Conservation (phyloP, 2,888 invertebrate species). For the Tipula unca region DNA sequence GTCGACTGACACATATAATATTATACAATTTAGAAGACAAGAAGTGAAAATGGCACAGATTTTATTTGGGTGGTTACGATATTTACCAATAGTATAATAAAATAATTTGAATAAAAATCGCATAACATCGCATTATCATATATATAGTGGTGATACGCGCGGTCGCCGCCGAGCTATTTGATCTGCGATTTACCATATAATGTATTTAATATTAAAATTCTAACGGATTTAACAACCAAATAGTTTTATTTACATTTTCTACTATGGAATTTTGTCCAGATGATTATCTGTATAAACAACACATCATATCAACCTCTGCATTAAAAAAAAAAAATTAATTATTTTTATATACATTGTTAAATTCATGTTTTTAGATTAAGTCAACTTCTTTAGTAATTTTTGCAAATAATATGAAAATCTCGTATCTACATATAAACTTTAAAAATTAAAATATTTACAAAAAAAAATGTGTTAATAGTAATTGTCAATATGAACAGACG, state of each 20-base stretch:
- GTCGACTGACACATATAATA: too few species aligned
- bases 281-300: background rate
- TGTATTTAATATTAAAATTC: too few species aligned
- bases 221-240: background rate
- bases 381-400: background rate
- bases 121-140: too few species aligned
- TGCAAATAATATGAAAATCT: background rate
- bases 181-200: too few species aligned
- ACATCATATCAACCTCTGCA: background rate
- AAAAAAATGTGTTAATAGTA: background rate
- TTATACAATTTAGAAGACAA: too few species aligned
- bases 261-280: background rate
- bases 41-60: too few species aligned
- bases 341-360: background rate
- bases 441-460: background rate
- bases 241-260: background rate
- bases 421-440: background rate
- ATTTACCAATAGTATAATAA: too few species aligned
- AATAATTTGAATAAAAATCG: too few species aligned
- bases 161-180: too few species aligned
- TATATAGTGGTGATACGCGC: too few species aligned
- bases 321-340: too few species aligned
- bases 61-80: too few species aligned
- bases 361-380: background rate
- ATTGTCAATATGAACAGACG: background rate